A percentile compares a stretch with the other conserved stretches of the same genome.
phyloP scores from a whole-genome alignment of 2,888 invertebrate species.

The Catocala fraxini region DNA sequence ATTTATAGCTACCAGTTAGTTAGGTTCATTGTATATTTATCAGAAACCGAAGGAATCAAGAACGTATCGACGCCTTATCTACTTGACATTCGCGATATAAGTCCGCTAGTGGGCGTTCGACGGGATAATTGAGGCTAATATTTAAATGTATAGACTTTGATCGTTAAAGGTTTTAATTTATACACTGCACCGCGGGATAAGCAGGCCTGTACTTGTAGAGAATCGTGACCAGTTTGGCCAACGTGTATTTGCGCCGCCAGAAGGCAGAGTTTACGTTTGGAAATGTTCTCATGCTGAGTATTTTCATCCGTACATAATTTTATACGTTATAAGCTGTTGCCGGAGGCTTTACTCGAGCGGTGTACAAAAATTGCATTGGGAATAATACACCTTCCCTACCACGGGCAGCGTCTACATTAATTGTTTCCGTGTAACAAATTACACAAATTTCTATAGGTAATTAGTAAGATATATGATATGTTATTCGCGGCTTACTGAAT shows the following conservation, averaged over 20 bases:
- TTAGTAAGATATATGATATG: no score
- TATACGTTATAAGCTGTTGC: no score
- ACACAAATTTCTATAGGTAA: no score
- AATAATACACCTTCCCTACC: no score
- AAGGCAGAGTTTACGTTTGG: slow-evolving; percentile 2
- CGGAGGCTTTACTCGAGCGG: no score
- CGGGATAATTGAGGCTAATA: slow-evolving; percentile 5
- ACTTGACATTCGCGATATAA: not conserved
- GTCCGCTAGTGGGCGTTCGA: slow-evolving; percentile 8
- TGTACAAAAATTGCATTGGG: no score
- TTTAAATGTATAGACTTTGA: slow-evolving; percentile 7
- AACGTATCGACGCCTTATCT: slow-evolving; percentile 5
- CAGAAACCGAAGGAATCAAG: not conserved
- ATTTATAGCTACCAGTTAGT: no score
- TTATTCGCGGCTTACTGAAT: no score
- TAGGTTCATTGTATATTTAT: not conserved
- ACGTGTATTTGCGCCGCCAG: not conserved
- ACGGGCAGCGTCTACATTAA: no score
- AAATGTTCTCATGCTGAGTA: not conserved
- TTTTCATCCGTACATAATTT: not conserved
- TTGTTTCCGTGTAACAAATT: no score
- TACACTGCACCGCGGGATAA: slow-evolving; percentile 14
- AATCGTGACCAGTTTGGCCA: slow-evolving; percentile 14
- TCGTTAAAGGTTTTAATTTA: slow-evolving; percentile 9
- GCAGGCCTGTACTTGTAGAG: slow-evolving; percentile 8